Conservation (phyloP, 2,888 invertebrate genomes). For the Amphimallon solstitiale region DNA sequence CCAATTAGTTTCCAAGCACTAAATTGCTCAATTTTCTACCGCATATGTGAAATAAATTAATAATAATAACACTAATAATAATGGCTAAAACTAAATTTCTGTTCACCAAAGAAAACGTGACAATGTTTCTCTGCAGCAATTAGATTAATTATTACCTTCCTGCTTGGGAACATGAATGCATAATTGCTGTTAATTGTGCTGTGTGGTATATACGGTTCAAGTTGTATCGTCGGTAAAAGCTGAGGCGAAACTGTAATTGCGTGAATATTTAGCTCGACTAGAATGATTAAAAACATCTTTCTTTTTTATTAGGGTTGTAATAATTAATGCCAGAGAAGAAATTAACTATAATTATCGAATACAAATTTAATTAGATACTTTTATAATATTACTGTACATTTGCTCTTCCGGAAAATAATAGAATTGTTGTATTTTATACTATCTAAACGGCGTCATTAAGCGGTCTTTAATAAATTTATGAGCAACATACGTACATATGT, state of each 20-base stretch:
- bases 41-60: slow-evolving; percentile 24
- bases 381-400: not conserved
- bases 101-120: slow-evolving; percentile 36
- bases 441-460: too few relatives aligned
- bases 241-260: slow-evolving; percentile 23
- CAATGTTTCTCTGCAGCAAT: slow-evolving; percentile 38
- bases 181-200: slow-evolving; percentile 40
- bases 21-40: slow-evolving; percentile 28
- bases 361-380: slow-evolving; percentile 2
- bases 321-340: not conserved
- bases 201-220: slow-evolving; percentile 24
- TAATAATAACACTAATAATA: slow-evolving; percentile 27
- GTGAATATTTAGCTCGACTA: slow-evolving; percentile 11
- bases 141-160: slow-evolving; percentile 41
- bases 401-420: slow-evolving; percentile 24
- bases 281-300: slow-evolving; percentile 7
- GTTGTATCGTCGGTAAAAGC: slow-evolving; percentile 2
- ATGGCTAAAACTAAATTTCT: slow-evolving; percentile 23
- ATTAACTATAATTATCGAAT: not conserved
- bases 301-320: not conserved
- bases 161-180: slow-evolving; percentile 37
- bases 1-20: slow-evolving; percentile 28
- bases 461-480: too few relatives aligned
- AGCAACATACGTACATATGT: too few relatives aligned
- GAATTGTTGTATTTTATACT: too few relatives aligned